phyloP scores from a whole-genome alignment of 1,140 invertebrate species.

The Glossosoma conforme region DNA sequence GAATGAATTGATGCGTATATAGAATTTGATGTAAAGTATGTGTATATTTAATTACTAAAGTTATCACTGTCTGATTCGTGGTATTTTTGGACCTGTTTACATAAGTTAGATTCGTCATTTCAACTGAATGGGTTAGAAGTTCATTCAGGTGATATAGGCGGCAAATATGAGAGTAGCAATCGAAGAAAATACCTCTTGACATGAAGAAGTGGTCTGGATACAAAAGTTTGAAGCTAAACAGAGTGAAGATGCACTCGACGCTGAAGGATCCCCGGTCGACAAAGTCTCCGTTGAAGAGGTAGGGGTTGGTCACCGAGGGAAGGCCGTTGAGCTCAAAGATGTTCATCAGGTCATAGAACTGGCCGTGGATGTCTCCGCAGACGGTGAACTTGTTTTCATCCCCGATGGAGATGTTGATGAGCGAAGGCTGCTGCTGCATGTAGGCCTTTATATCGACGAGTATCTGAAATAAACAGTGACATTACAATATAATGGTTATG shows the following conservation, averaged over 20 bases:
- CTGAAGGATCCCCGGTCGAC: constrained; percentile 99
- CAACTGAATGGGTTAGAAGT: too few relatives aligned
- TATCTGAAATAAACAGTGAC: constrained; percentile 69
- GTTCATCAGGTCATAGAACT: constrained; percentile 97
- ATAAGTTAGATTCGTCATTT: too few relatives aligned
- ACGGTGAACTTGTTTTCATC: constrained; percentile 94
- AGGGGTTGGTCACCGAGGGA: constrained; percentile 93
- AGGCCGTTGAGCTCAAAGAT: constrained; percentile 96
- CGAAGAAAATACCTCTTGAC: constrained; percentile 86
- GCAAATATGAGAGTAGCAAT: too few relatives aligned
- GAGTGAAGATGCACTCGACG: constrained; percentile 96
- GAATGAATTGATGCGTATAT: too few relatives aligned
- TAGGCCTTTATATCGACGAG: constrained; percentile 84
- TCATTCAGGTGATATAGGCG: too few relatives aligned
- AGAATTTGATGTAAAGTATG: too few relatives aligned
- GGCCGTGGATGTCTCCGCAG: constrained; percentile 99
- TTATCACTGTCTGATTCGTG: too few relatives aligned
- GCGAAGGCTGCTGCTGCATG: constrained; percentile 78
- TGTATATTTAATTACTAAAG: too few relatives aligned
- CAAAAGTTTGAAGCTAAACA: constrained; percentile 96
- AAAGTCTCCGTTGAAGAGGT: constrained; percentile 98
- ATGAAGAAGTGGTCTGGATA: constrained; percentile 98
- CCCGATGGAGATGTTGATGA: constrained; percentile 86
- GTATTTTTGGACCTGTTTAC: too few relatives aligned
- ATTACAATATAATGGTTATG: too few relatives aligned